Conservation (phyloP, 2,797 vertebrate genomes). For the Hemibagrus guttatus region DNA sequence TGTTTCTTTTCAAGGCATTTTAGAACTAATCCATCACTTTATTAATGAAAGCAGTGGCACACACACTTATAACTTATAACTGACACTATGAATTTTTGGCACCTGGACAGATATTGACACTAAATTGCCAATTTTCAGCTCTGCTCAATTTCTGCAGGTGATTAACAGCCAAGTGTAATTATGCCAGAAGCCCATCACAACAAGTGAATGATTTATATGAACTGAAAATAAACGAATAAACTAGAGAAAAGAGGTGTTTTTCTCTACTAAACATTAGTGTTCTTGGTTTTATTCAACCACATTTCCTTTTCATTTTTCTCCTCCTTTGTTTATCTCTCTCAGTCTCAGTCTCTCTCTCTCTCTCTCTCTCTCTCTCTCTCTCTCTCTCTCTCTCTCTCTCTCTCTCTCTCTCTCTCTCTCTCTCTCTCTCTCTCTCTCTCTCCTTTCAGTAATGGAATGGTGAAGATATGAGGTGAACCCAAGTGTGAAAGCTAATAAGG, state of each 20-base stretch:
- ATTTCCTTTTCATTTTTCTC: constrained; percentile 2
- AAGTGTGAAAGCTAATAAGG: constrained; percentile 51
- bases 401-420: too few relatives aligned
- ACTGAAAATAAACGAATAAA: constrained; percentile 35
- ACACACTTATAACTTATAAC: constrained; percentile 20
- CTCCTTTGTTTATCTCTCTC: not conserved
- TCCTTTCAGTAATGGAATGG: constrained; percentile 26
- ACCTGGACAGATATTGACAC: constrained; percentile 48
- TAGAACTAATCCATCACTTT: constrained; percentile 24
- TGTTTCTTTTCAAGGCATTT: not conserved
- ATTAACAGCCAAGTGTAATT: constrained; percentile 43
- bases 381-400: not conserved
- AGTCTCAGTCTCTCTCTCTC: not conserved
- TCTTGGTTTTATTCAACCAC: constrained; percentile 26
- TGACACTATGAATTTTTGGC: constrained; percentile 29
- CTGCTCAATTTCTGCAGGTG: constrained; percentile 36
- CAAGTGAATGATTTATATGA: constrained; percentile 25
- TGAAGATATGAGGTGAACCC: constrained; percentile 42
- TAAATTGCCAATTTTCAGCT: constrained; percentile 34
- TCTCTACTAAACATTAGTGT: constrained; percentile 19
- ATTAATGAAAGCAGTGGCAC: constrained; percentile 34
- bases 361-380: not conserved
- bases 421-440: not conserved
- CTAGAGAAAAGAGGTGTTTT: constrained; percentile 10
- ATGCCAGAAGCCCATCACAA: constrained; percentile 26